These are phyloP conservation scores for Mylabris phalerata DNA, from an alignment of 1,140 invertebrate species.

Conservation along the genomic window DNA sequence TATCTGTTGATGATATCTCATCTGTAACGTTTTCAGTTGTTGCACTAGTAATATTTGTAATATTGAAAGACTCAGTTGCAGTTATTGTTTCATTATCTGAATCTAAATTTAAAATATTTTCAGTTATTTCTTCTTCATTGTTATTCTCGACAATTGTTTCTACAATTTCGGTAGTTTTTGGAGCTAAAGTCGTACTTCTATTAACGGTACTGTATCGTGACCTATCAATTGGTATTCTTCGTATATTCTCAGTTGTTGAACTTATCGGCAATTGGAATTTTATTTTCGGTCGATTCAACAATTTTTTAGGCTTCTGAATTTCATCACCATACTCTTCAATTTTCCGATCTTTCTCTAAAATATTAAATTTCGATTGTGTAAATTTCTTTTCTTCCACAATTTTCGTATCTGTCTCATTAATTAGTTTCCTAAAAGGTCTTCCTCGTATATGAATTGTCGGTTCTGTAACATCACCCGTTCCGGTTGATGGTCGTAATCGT, in stretches of 20 bases:
- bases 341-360: background rate
- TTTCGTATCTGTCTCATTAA: background rate
- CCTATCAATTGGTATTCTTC: background rate
- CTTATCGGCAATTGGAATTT: no score
- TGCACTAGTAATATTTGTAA: no score
- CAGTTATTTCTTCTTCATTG: background rate
- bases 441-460: constrained; percentile 1
- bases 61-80: no score
- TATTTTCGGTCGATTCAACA: no score
- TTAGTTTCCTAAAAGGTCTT: background rate
- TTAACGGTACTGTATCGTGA: constrained; percentile 4
- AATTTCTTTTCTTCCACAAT: background rate
- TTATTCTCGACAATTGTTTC: background rate
- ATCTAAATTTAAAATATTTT: no score
- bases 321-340: no score
- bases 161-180: no score
- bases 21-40: constrained; percentile 8
- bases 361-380: background rate
- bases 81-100: no score
- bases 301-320: no score
- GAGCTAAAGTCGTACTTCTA: background rate
- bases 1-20: background rate
- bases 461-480: background rate
- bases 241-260: no score
- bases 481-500: constrained; percentile 21